Evolutionary conservation across 2,888 invertebrate genomes (phyloP).

Genomic region (Coleophora flavipennella): DNA sequence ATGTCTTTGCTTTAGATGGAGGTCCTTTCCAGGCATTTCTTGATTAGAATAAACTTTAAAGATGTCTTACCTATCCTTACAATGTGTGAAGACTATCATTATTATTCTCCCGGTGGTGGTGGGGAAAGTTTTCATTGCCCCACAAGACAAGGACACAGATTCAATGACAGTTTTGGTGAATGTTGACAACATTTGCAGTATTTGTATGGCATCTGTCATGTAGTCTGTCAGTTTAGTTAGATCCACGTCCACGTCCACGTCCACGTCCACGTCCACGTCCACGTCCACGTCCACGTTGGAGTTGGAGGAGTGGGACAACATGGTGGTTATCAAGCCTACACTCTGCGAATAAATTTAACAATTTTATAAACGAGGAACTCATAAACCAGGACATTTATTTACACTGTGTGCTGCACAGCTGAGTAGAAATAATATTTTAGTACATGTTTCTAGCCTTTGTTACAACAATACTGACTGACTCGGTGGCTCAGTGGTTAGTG

Average conservation of each 20-base stretch:
- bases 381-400: no score
- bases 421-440: no score
- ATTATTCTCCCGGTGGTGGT: conserved; percentile 44
- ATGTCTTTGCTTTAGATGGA: no score
- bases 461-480: no score
- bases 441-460: no score
- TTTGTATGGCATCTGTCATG: conserved; percentile 32
- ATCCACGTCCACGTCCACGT: no score
- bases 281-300: no score
- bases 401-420: no score
- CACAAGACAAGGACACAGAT: conserved; percentile 31
- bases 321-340: conserved; percentile 26
- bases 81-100: conserved; percentile 54
- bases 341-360: conserved; percentile 31
- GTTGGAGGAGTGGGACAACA: conserved; percentile 26
- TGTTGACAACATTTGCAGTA: conserved; percentile 39
- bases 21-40: no score
- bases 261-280: no score
- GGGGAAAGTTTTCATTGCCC: conserved; percentile 36
- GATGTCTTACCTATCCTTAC: conserved; percentile 56
- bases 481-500: no score
- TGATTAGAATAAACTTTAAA: no score
- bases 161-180: conserved; percentile 37
- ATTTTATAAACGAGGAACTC: background rate
- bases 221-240: conserved; percentile 25